Conservation (phyloP, 2,797 vertebrate species). For the Acestrorhynchus altus region DNA sequence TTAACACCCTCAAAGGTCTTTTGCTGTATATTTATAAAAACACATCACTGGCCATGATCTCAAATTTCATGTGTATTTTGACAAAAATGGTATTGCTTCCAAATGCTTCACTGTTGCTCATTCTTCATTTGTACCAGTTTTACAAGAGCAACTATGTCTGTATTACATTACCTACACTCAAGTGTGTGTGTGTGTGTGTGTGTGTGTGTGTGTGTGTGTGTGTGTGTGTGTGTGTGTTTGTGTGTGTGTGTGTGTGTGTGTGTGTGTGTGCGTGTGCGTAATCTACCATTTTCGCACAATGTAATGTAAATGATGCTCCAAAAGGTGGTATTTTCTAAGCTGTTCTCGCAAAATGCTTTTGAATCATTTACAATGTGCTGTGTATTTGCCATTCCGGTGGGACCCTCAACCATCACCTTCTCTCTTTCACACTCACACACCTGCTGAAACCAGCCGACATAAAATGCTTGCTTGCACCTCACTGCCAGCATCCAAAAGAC, state of each 20-base stretch:
- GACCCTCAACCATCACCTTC: neutral
- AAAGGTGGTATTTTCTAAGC: neutral
- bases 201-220: too few species aligned
- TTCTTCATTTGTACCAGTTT: too few species aligned
- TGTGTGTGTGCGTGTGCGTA: neutral
- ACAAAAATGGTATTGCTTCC: too few species aligned
- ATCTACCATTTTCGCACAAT: neutral
- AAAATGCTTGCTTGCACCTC: neutral
- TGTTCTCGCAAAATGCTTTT: neutral
- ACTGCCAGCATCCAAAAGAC: neutral
- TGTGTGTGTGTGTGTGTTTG: neutral
- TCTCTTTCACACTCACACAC: neutral
- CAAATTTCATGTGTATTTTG: too few species aligned
- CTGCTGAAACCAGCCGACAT: neutral
- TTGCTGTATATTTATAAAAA: too few species aligned
- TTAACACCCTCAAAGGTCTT: too few species aligned
- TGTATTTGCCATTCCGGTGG: neutral
- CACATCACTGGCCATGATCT: too few species aligned
- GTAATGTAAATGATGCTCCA: neutral
- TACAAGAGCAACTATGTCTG: too few species aligned
- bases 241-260: neutral
- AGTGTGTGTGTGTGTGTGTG: too few species aligned
- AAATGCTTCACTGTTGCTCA: too few species aligned
- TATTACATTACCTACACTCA: too few species aligned
- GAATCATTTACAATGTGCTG: neutral